Conservation (phyloP, 2,113 vertebrate species). For the Ramphastos sulfuratus region DNA sequence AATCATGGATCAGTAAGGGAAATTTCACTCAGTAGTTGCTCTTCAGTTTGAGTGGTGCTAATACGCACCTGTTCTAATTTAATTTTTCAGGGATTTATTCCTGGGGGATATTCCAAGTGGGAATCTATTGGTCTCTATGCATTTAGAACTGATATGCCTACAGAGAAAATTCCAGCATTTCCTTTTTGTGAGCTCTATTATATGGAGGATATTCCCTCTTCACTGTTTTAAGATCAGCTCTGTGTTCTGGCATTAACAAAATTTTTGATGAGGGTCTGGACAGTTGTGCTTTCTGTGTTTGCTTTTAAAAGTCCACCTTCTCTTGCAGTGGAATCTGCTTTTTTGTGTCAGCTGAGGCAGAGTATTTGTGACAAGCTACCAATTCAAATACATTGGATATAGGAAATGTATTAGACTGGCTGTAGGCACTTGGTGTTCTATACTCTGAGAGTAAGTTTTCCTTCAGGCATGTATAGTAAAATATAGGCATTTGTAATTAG, state of each 20-base stretch:
- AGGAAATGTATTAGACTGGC: neutral
- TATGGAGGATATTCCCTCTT: neutral
- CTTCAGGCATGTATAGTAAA: neutral
- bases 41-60: neutral
- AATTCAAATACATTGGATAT: neutral
- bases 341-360: neutral
- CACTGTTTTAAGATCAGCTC: neutral
- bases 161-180: neutral
- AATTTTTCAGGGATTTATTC: neutral
- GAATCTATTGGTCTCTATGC: neutral
- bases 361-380: neutral
- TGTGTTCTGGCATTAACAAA: neutral
- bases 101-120: neutral
- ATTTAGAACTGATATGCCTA: neutral
- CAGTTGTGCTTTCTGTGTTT: neutral
- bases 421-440: neutral
- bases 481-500: neutral
- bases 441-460: neutral
- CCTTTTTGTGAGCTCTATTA: neutral
- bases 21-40: neutral
- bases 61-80: neutral
- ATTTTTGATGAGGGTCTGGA: neutral
- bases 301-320: neutral
- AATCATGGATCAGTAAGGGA: neutral
- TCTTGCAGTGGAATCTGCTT: neutral